Conservation (phyloP, 2,113 vertebrate genomes). For the Cottus gobio region DNA sequence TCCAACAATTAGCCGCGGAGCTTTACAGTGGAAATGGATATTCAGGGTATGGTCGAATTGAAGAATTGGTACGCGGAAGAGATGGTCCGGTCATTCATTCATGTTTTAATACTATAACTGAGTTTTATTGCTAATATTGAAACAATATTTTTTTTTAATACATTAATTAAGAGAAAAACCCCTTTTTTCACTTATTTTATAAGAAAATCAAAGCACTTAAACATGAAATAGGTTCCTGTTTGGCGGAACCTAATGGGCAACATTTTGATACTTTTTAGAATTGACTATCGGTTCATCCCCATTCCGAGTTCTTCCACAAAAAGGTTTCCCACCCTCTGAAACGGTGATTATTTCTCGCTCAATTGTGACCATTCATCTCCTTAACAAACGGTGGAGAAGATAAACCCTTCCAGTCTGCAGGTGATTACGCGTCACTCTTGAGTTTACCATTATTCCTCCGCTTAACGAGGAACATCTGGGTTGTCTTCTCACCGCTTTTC, state of each 20-base stretch:
- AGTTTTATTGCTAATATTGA: neutral
- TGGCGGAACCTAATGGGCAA: too few relatives aligned
- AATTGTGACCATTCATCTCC: neutral
- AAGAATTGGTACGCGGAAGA: neutral
- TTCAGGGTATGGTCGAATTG: neutral
- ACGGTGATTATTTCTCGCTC: neutral
- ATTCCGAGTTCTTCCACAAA: neutral
- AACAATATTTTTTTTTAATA: neutral
- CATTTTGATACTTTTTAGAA: neutral
- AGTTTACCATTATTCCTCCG: neutral
- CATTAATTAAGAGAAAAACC: too few relatives aligned
- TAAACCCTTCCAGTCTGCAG: neutral
- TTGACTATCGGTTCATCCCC: neutral
- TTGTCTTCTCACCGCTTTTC: neutral
- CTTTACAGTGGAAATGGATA: neutral
- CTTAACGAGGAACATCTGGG: conserved; percentile 29
- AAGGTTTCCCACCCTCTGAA: neutral
- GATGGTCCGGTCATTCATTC: neutral
- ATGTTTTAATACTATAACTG: neutral
- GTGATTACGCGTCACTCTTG: conserved; percentile 7
- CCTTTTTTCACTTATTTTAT: neutral
- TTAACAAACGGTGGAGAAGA: neutral
- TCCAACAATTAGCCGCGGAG: neutral
- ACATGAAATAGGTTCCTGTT: neutral
- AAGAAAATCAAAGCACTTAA: neutral